A percentile compares a stretch with the other conserved stretches of the same genome.
Evolutionary conservation across 2,797 vertebrate species (phyloP).

Genomic region (Odontamblyopus rebecca): DNA sequence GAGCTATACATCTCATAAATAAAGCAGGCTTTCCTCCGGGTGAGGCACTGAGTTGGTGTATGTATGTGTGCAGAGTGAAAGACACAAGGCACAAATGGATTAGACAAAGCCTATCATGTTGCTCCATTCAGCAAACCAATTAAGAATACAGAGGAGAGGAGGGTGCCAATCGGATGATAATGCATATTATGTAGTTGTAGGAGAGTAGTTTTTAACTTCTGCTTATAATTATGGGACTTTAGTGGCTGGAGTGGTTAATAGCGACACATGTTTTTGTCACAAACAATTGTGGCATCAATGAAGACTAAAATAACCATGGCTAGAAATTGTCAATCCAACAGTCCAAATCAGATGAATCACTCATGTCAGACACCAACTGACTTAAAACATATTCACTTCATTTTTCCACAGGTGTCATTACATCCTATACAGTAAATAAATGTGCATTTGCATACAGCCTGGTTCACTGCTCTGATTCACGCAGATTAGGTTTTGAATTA

Average conservation of each 20-base stretch:
- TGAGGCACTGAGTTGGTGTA: conserved; percentile 15
- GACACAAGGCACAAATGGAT: conserved; percentile 49
- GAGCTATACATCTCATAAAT: conserved; percentile 69
- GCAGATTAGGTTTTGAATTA: conserved; percentile 30
- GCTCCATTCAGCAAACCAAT: conserved; percentile 49
- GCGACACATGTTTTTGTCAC: too few relatives aligned
- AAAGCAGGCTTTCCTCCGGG: conserved; percentile 63
- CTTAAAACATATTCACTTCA: neutral
- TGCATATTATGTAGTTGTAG: too few relatives aligned
- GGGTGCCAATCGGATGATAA: neutral
- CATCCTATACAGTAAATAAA: neutral
- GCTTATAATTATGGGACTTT: neutral
- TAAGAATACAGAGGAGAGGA: conserved; percentile 22
- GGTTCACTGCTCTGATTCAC: conserved; percentile 26
- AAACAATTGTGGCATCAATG: too few relatives aligned
- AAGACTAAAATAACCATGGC: too few relatives aligned
- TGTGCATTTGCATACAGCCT: neutral
- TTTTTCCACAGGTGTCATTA: neutral
- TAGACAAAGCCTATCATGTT: conserved; percentile 47
- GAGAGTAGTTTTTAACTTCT: neutral
- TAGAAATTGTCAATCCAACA: neutral
- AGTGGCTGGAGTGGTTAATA: neutral
- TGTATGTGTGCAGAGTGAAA: conserved; percentile 2
- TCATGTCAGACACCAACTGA: neutral
- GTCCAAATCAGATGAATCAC: neutral